Percentiles rank a stretch among this genome's conserved stretches.
These are phyloP conservation scores for Caenorhabditis sp. DNA, from an alignment of 2,888 invertebrate genomes.

Conservation along the genomic window DNA sequence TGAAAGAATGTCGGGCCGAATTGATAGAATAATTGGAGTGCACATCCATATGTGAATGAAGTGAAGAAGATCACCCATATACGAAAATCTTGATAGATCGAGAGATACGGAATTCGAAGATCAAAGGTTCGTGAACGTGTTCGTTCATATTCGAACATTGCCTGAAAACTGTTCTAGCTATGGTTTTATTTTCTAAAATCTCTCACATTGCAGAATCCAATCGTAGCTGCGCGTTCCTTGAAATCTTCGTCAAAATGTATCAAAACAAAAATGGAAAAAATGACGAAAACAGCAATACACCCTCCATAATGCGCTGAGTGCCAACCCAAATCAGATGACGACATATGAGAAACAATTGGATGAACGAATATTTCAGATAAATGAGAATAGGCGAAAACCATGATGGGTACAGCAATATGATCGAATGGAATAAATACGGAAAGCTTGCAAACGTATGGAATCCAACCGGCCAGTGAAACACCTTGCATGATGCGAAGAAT, in stretches of 20 bases:
- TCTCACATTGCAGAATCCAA: constrained; percentile 43
- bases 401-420: constrained; percentile 45
- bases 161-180: constrained; percentile 17
- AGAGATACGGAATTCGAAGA: constrained; percentile 52
- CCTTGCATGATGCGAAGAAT: constrained; percentile 53
- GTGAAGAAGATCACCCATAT: constrained; percentile 52
- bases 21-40: constrained; percentile 51
- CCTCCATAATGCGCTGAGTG: constrained; percentile 52
- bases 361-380: constrained; percentile 45
- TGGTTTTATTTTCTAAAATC: too few species aligned
- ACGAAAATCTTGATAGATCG: constrained; percentile 53
- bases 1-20: constrained; percentile 53
- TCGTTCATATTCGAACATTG: constrained; percentile 46
- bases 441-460: constrained; percentile 48
- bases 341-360: constrained; percentile 33
- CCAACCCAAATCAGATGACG: constrained; percentile 47
- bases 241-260: constrained; percentile 52
- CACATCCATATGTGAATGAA: constrained; percentile 51
- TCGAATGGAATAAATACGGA: constrained; percentile 51
- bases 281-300: constrained; percentile 26
- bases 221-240: constrained; percentile 36
- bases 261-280: constrained; percentile 39
- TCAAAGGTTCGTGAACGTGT: constrained; percentile 47
- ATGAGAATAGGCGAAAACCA: constrained; percentile 47
- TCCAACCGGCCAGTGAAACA: constrained; percentile 46